A percentile compares a stretch with the other conserved stretches of the same genome.
phyloP scores from a whole-genome alignment of 2,113 vertebrate species.

The Stegostoma tigrinum region DNA sequence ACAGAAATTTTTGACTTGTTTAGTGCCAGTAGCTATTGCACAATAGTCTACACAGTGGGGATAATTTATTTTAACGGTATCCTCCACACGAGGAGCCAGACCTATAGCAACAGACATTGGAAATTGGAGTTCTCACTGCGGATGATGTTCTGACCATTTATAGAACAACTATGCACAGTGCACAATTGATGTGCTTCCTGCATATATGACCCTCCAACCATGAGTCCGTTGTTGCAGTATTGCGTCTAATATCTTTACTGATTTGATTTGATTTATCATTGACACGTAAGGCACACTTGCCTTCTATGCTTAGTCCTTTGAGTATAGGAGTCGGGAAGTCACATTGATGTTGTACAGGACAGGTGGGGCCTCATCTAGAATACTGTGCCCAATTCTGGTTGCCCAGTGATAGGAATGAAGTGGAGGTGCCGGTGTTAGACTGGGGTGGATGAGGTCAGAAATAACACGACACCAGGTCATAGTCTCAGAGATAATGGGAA shows the following conservation, averaged over 20 bases:
- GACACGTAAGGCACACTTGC: no score
- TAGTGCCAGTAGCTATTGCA: neutral
- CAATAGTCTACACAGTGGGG: neutral
- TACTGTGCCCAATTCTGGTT: no score
- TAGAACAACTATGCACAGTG: neutral
- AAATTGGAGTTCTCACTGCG: neutral
- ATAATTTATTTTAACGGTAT: neutral
- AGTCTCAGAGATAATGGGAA: no score
- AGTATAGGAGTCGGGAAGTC: no score
- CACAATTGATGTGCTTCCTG: neutral
- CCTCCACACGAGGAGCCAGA: neutral
- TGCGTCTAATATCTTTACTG: neutral
- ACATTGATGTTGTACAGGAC: no score
- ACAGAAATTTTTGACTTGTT: slow-evolving; percentile 16
- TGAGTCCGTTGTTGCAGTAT: neutral
- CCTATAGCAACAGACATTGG: neutral
- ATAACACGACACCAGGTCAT: no score
- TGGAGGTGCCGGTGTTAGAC: no score
- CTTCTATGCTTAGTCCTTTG: no score
- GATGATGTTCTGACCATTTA: neutral
- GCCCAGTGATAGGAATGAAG: no score
- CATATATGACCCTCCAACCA: neutral
- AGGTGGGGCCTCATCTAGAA: no score
- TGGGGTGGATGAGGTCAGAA: no score
- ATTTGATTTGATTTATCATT: no score